A percentile compares a stretch with the other conserved stretches of the same genome.
phyloP scores from a whole-genome alignment of 2,888 invertebrate species.

The Luffia ferchaultella region DNA sequence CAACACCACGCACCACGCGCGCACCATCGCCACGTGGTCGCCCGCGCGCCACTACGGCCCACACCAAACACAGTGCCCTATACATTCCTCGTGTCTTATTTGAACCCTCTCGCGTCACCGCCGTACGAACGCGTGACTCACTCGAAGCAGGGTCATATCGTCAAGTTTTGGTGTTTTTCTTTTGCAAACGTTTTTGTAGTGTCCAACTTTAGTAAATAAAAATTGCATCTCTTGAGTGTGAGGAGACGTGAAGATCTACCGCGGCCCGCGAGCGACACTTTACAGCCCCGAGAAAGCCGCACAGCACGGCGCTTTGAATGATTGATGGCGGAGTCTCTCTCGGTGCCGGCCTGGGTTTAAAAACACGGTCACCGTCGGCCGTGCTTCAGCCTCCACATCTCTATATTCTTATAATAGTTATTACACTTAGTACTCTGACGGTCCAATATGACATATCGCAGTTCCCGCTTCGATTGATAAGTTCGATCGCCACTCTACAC shows the following conservation, averaged over 20 bases:
- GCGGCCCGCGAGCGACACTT: neutral
- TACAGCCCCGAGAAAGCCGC: neutral
- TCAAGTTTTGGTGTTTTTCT: constrained; percentile 8
- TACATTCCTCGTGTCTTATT: neutral
- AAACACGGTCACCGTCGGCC: neutral
- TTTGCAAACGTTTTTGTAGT: constrained; percentile 7
- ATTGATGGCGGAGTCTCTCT: neutral
- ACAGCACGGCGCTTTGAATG: neutral
- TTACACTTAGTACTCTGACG: neutral
- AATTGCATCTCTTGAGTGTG: constrained; percentile 1
- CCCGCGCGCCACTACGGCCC: neutral
- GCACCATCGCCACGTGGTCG: constrained; percentile 18
- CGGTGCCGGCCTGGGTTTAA: neutral
- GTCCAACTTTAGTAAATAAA: constrained; percentile 4
- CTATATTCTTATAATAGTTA: neutral
- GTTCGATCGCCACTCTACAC: neutral
- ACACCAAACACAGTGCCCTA: too few species aligned
- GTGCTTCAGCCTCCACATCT: neutral
- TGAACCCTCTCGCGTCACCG: constrained; percentile 1
- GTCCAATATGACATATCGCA: neutral
- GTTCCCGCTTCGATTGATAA: neutral
- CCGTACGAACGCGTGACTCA: constrained; percentile 4
- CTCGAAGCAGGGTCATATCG: neutral
- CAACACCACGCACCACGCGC: too few species aligned
- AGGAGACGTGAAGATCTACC: constrained; percentile 3